Percentiles rank a stretch among this genome's conserved stretches.
Evolutionary conservation across 2,113 vertebrate species (phyloP).

Genomic region (Pica pica): DNA sequence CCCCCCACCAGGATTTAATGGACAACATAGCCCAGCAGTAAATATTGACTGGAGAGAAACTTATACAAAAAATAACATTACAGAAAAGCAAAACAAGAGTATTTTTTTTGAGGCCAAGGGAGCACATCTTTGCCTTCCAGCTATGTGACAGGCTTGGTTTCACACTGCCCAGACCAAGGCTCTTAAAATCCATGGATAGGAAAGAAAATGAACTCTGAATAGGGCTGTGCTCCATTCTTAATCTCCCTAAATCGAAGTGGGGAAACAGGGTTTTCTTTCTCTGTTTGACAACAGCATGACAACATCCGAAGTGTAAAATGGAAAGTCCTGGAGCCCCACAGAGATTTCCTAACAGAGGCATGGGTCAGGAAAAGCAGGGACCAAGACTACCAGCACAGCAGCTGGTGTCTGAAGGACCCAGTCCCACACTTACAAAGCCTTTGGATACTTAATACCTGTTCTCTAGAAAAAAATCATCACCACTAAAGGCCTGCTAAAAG

Average conservation of each 20-base stretch:
- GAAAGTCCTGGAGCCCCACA: neutral
- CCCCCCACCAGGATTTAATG: neutral
- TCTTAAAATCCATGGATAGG: neutral
- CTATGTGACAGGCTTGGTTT: neutral
- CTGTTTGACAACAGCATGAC: neutral
- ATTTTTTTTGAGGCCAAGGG: neutral
- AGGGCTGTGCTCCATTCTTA: neutral
- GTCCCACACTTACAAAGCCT: neutral
- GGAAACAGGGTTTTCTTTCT: neutral
- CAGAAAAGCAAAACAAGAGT: neutral
- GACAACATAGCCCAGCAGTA: neutral
- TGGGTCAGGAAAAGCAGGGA: neutral
- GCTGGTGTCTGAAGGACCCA: neutral
- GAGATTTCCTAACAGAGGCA: neutral
- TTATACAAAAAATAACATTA: neutral
- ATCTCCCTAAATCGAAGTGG: neutral
- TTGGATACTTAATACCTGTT: neutral
- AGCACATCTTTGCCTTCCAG: neutral
- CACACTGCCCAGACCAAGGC: neutral
- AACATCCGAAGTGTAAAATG: neutral
- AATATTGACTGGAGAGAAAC: neutral
- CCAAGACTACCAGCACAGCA: neutral
- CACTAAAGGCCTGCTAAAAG: neutral
- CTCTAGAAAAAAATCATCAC: neutral
- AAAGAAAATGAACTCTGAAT: slow-evolving; percentile 1